Evolutionary conservation across 2,888 invertebrate genomes (phyloP).

Genomic region (Lasioglossum malachurum): DNA sequence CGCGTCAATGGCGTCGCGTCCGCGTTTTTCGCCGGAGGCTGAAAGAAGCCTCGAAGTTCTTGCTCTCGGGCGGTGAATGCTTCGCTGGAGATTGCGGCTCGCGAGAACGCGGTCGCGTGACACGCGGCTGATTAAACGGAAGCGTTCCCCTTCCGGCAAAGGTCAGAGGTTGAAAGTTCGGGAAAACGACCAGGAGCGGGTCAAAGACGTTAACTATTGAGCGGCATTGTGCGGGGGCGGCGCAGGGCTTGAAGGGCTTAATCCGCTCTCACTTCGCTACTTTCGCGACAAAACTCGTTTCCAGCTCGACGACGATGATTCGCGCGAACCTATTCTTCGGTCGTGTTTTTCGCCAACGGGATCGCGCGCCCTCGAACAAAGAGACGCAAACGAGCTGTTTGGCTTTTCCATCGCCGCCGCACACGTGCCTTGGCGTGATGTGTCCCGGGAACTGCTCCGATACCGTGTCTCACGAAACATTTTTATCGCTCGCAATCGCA

Average conservation of each 20-base stretch:
- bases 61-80: background rate
- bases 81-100: slow-evolving; percentile 15
- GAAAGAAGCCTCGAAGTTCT: slow-evolving; percentile 12
- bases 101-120: slow-evolving; percentile 39
- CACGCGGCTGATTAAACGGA: slow-evolving; percentile 57
- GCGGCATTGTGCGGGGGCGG: slow-evolving; percentile 20
- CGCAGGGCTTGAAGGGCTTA: slow-evolving; percentile 8
- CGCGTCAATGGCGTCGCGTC: background rate
- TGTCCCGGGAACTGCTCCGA: background rate
- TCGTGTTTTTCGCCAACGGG: background rate
- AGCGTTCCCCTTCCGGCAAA: slow-evolving; percentile 51
- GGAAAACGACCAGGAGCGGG: slow-evolving; percentile 62
- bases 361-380: background rate
- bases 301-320: slow-evolving; percentile 18
- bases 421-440: background rate
- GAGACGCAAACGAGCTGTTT: background rate
- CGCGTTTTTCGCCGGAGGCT: slow-evolving; percentile 3
- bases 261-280: background rate
- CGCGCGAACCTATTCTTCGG: slow-evolving; percentile 16
- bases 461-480: slow-evolving; percentile 7
- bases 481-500: background rate
- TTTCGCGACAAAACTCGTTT: slow-evolving; percentile 44
- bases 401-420: background rate
- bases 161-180: slow-evolving; percentile 66
- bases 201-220: slow-evolving; percentile 64